A percentile compares a stretch with the other conserved stretches of the same genome.
Conservation (phyloP, 37 sponge, comb jelly and placozoan species). For the Halisarca cf. caerulea region DNA sequence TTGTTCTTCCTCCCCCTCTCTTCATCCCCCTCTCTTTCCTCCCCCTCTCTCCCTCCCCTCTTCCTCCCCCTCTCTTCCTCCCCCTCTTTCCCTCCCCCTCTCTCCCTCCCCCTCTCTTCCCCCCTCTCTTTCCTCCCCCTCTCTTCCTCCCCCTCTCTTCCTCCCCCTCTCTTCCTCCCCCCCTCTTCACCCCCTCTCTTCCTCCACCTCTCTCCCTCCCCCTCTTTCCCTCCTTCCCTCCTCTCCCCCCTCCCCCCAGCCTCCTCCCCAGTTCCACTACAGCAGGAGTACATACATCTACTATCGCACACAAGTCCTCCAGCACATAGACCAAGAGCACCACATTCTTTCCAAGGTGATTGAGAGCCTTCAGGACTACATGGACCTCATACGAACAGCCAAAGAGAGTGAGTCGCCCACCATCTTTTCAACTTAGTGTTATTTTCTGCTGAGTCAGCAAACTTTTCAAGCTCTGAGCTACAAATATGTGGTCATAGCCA, state of each 20-base stretch:
- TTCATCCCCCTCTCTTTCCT: background rate
- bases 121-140: background rate
- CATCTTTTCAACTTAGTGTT: too few species aligned
- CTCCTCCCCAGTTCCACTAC: slow-evolving; percentile 37
- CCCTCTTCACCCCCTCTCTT: background rate
- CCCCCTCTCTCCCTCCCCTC: background rate
- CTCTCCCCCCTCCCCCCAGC: slow-evolving; percentile 35
- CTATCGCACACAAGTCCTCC: slow-evolving; percentile 86
- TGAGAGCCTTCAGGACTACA: slow-evolving; percentile 74
- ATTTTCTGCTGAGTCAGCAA: too few species aligned
- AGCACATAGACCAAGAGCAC: slow-evolving; percentile 78
- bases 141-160: background rate
- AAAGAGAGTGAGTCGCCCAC: slow-evolving; percentile 58
- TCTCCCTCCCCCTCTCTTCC: background rate
- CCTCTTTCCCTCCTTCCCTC: background rate
- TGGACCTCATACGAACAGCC: slow-evolving; percentile 40
- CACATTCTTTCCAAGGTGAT: slow-evolving; percentile 75
- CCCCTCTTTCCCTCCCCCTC: background rate
- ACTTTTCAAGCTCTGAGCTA: too few species aligned
- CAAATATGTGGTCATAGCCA: too few species aligned
- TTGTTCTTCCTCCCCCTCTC: background rate
- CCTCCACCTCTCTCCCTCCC: background rate
- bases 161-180: background rate
- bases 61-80: background rate
- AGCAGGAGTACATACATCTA: slow-evolving; percentile 71